Base-by-base conservation (phyloP, 2,113 vertebrate species). In the Notiomystis cincta region DNA sequence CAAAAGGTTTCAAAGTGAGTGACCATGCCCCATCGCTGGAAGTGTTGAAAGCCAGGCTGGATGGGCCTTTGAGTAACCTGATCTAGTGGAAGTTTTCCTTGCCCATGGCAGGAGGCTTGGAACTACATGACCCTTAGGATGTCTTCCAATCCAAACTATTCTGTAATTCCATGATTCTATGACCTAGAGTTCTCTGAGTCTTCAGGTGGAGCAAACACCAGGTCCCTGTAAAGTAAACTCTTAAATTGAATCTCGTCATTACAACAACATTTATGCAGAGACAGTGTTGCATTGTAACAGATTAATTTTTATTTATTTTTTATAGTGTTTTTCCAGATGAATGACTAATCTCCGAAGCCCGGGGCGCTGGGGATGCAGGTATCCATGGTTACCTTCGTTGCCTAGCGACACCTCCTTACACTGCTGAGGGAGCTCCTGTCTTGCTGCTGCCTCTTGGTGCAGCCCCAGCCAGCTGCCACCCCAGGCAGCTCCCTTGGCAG, bases 301-400 rank as follows among this genome's bases (percentile, higher is more conserved):
- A 19, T 70, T 53, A 6, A 25, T 76, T 60, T 84, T 33, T 67
- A 22, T 81, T 85, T 62, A 7, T 71, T 85, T 86, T 67, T 44
- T 2, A 4, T 70, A 33, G 24, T 40, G 66, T 83, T 83, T 95
- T 96, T 90, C 65, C 51, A 76, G 54, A 62, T 66, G 44, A 84
- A 65, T 79, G 70, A 83, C 19, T 89, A 76, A 87, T 56, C 81
- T 69, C 13, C 3, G 65, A 67, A 61, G 35, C 33, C 80, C 1
- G 1, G 27, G 33, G 58, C 1, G 5, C 75, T 14, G 42, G 60
- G 58, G 89, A 91, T 95, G 90, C 72, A 66, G 73, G 88, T 93
- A 79, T 71, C 91, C 86, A 69, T 93, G 85, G 97, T 42, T 77
- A 96, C 71, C 23, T 23, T 28, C 7, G 89, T 93, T 91, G 92